Base-by-base conservation (phyloP, 2,797 vertebrate genomes). In the Margarornis squamiger region DNA sequence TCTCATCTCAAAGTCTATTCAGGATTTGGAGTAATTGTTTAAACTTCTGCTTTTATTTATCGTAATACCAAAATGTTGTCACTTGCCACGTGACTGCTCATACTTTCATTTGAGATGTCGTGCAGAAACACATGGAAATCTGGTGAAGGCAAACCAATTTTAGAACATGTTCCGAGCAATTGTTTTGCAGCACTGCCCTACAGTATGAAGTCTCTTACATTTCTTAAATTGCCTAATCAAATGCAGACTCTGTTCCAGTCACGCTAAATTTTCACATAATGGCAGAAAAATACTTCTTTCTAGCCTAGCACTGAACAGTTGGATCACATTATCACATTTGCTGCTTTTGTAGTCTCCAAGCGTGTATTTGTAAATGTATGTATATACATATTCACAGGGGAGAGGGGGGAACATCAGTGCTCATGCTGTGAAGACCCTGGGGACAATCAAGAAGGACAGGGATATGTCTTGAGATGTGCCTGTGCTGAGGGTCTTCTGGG, bases 161-260 rank as follows among this genome's bases (percentile, higher is more conserved):
- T 91, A 92, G 92, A 95, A 95, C 68, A 94, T 54, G 85, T 94
- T 81, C 95, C 32, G 36, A 90, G 72, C 82, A 95, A 88, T 84
- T 96, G 92, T 96, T 97, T 96, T 96, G 96, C 83, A 96, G 92
- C 97, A 96, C 92, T 98, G 97, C 96, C 98, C 96, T 98, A 96
- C 92, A 98, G 96, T 96, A 96, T 96, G 96, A 97, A 97, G 97
- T 96, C 95, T 98, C 96, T 95, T 96, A 96, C 95, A 95, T 96
- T 96, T 97, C 97, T 95, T 92, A 93, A 97, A 97, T 94, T 97
- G 96, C 92, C 94, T 97, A 96, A 97, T 98, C 94, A 97, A 98
- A 98, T 94, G 94, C 97, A 97, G 97, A 96, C 94, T 95, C 92
- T 95, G 88, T 97, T 97, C 97, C 98, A 98, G 98, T 98, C 98